phyloP scores from a whole-genome alignment of 2,113 vertebrate species.

The Cettia cetti region DNA sequence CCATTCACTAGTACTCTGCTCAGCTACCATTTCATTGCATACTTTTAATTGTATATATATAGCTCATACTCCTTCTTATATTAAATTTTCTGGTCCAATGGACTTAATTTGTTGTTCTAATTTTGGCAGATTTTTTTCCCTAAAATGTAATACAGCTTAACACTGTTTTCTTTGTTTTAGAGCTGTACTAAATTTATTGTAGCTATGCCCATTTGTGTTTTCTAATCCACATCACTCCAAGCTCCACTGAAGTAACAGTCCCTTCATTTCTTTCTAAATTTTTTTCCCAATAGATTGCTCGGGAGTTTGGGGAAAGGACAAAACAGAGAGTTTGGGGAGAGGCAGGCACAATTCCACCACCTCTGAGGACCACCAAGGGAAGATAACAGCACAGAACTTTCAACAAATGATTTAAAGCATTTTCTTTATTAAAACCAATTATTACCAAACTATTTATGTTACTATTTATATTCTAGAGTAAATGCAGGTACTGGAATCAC shows the following conservation, averaged over 20 bases:
- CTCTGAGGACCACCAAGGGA: not conserved
- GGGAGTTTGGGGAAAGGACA: not conserved
- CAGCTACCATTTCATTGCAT: slow-evolving; percentile 17
- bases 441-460: not conserved
- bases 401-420: not conserved
- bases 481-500: not conserved
- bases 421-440: not conserved
- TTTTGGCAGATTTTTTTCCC: slow-evolving; percentile 63
- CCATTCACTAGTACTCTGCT: not conserved
- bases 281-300: slow-evolving; percentile 4
- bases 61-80: slow-evolving; percentile 52
- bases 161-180: slow-evolving; percentile 61
- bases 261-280: slow-evolving; percentile 18
- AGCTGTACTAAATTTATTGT: slow-evolving; percentile 43
- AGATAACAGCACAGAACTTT: not conserved
- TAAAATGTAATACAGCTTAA: slow-evolving; percentile 51
- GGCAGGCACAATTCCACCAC: not conserved
- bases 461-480: not conserved
- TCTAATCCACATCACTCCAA: slow-evolving; percentile 31
- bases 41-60: slow-evolving; percentile 41
- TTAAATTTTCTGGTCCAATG: slow-evolving; percentile 68
- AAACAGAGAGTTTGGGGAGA: not conserved
- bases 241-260: slow-evolving; percentile 58
- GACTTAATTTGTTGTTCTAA: slow-evolving; percentile 68
- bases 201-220: slow-evolving; percentile 53